These are phyloP conservation scores for Pedetes capensis DNA, from an alignment of 2,113 vertebrate genomes.

Conservation along the genomic window DNA sequence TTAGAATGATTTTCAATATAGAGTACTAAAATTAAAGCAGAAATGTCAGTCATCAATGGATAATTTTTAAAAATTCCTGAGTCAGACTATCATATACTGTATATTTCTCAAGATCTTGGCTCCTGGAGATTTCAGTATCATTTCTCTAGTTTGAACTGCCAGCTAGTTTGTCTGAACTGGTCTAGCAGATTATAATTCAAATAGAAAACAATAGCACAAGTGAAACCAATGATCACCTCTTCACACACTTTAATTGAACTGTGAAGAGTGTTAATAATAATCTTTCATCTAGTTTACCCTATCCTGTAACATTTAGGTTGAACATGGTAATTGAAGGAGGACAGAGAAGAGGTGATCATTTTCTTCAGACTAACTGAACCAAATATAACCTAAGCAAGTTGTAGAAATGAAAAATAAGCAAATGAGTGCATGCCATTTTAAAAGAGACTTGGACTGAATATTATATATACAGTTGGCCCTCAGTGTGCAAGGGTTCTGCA, in stretches of 20 bases:
- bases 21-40: constrained; percentile 25
- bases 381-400: background rate
- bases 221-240: background rate
- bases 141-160: no score
- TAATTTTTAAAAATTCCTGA: background rate
- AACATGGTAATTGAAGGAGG: background rate
- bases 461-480: no score
- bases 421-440: background rate
- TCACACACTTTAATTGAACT: background rate
- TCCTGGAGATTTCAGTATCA: background rate
- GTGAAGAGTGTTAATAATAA: background rate
- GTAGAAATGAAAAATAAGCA: constrained; percentile 7
- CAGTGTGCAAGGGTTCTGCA: background rate
- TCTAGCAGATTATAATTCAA: background rate
- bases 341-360: background rate
- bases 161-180: background rate
- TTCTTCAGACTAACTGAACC: background rate
- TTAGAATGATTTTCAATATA: constrained; percentile 21
- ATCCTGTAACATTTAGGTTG: background rate
- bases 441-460: background rate
- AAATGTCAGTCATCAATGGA: constrained; percentile 39
- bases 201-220: background rate
- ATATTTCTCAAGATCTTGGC: no score
- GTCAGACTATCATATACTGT: no score
- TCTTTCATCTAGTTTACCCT: background rate